Conservation (phyloP, 2,797 vertebrate species). For the Channallabes apus region DNA sequence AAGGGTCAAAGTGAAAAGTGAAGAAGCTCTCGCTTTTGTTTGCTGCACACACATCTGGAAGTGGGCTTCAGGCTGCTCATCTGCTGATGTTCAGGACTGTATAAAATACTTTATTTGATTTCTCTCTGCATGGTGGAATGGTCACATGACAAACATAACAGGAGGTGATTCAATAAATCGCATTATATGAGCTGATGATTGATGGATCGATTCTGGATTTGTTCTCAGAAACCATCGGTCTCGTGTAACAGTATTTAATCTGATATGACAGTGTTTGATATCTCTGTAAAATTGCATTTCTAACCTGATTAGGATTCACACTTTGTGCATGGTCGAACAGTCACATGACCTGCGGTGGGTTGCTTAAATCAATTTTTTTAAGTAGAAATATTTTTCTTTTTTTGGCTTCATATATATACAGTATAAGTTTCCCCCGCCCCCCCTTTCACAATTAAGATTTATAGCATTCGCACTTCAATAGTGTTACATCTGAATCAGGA, state of each 20-base stretch:
- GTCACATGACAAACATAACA: not conserved
- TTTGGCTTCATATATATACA: not conserved
- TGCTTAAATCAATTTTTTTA: not conserved
- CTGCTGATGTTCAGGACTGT: not conserved
- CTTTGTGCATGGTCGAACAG: not conserved
- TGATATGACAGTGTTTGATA: not conserved
- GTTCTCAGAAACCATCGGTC: not conserved
- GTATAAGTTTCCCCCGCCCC: too few species aligned
- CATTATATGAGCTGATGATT: not conserved
- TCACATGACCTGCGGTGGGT: not conserved
- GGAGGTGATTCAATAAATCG: not conserved
- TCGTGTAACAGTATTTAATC: not conserved
- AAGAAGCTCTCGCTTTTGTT: slow-evolving; percentile 1
- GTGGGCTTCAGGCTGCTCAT: not conserved
- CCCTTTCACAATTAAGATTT: not conserved
- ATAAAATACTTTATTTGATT: not conserved
- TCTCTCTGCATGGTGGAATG: not conserved
- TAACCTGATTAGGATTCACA: not conserved
- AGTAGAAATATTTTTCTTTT: not conserved
- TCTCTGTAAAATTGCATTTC: not conserved
- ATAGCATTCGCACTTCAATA: not conserved
- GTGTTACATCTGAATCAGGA: not conserved
- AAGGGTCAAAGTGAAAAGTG: slow-evolving; percentile 11
- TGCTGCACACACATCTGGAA: not conserved
- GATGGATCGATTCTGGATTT: not conserved